Evolutionary conservation across 2,888 invertebrate genomes (phyloP), one percentile per base, ranked within the genome.

Genomic region (Coenonympha glycerion): DNA sequence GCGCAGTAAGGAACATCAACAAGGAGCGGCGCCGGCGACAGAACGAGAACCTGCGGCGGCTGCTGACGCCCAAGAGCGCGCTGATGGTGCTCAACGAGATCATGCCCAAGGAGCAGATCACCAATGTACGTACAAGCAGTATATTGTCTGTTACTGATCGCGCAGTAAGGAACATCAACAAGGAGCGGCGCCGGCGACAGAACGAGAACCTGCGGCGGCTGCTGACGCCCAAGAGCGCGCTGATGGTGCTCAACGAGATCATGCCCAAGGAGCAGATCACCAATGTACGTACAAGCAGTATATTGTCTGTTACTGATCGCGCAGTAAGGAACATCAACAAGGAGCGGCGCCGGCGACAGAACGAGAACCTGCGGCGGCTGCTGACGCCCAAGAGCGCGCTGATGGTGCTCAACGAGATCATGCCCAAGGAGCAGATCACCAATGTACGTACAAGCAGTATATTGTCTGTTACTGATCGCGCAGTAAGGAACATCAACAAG

Each of bases 51-150:
- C 79, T 95, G 57, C 91, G 93, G 41, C 92, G 92, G 49, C 90
- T 94, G 44, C 87, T 95, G 47, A 90, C 92, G 57, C 95, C 95
- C 34, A 95, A 95, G 78, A 95, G 94, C 72, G 95, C 95, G 9
- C 88, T 95, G 40, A 95, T 95, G 93, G 93, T 94, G 53, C 88
- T 97, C 46, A 95, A 96, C 73, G 96, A 97, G 83, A 89, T 96
- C 68, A 89, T 82, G 70, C 81, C 80, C 49, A 73, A 72, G 42
- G 82, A 83, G 3, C 80, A 80, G 83, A 64, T 83, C 45, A 55
- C 69, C 55, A 76, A 68, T 44, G 81, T 83, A 13, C 47, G 11
- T 45, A n/a, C 34, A 16, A n/a, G n/a, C n/a, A n/a, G n/a, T n/a
- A n/a, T n/a, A n/a, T n/a, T n/a, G n/a, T n/a, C n/a, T n/a, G 6